Percentiles rank a stretch among this genome's conserved stretches.
Evolutionary conservation across 2,888 invertebrate species (phyloP).

Genomic region (Brachylomia viminalis): DNA sequence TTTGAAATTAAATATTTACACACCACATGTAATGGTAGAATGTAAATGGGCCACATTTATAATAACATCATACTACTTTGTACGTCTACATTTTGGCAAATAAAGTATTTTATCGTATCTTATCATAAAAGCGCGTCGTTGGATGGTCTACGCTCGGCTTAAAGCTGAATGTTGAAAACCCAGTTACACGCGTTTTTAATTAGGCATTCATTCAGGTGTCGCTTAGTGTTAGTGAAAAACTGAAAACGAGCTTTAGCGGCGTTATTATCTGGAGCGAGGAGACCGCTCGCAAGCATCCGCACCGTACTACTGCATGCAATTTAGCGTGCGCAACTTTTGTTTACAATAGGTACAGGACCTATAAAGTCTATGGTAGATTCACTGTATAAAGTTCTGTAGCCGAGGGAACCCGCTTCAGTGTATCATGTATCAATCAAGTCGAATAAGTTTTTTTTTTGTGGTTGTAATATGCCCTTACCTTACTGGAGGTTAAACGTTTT

Average conservation of each 20-base stretch:
- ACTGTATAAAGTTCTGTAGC: neutral
- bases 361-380: neutral
- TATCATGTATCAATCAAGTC: neutral
- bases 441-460: neutral
- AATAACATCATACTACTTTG: too few relatives aligned
- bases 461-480: conserved; percentile 63
- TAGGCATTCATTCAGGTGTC: neutral
- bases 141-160: neutral
- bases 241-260: neutral
- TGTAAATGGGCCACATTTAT: too few relatives aligned
- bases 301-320: neutral
- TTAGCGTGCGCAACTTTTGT: neutral
- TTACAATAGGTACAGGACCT: neutral
- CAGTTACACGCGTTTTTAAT: neutral
- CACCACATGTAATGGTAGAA: too few relatives aligned
- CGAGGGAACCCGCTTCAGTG: neutral
- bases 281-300: neutral
- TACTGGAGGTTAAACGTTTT: conserved; percentile 65
- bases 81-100: too few relatives aligned
- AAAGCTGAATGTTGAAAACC: neutral
- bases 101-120: too few relatives aligned
- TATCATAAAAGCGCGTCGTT: neutral
- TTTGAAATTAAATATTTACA: too few relatives aligned
- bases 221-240: neutral
- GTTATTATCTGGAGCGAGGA: neutral